Evolutionary conservation across 2,888 invertebrate species (phyloP).

Genomic region (Drosophila macrospina): DNA sequence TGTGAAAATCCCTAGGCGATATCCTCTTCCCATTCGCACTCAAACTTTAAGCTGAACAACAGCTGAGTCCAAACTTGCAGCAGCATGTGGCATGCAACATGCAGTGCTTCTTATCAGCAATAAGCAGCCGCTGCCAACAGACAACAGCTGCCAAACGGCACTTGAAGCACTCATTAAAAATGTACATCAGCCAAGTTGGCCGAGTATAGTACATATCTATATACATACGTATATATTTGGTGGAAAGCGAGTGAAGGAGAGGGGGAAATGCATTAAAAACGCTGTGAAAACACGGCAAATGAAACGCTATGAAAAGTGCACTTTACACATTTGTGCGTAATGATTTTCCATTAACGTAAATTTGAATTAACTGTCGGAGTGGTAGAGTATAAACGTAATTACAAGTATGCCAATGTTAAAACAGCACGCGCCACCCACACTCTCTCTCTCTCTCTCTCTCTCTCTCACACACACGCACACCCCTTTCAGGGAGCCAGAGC

Average conservation of each 20-base stretch:
- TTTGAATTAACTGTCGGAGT: slow-evolving; percentile 74
- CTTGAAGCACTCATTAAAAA: slow-evolving; percentile 80
- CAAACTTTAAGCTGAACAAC: slow-evolving; percentile 23
- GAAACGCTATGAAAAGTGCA: slow-evolving; percentile 67
- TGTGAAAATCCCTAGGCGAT: neutral
- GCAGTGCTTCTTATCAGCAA: slow-evolving; percentile 66
- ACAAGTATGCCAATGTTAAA: slow-evolving; percentile 69
- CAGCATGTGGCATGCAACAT: slow-evolving; percentile 21
- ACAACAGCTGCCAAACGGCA: slow-evolving; percentile 57
- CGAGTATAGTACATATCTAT: neutral
- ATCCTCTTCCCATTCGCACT: neutral
- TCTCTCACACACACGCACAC: neutral
- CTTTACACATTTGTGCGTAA: slow-evolving; percentile 81
- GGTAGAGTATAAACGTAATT: slow-evolving; percentile 63
- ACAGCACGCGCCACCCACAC: slow-evolving; percentile 55
- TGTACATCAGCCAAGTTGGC: slow-evolving; percentile 47
- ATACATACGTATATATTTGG: neutral
- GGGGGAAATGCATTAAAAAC: slow-evolving; percentile 66
- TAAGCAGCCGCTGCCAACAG: slow-evolving; percentile 43
- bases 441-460: too few relatives aligned
- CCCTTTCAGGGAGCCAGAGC: slow-evolving; percentile 3
- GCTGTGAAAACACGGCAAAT: slow-evolving; percentile 26
- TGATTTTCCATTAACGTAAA: slow-evolving; percentile 82
- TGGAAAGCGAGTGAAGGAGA: neutral
- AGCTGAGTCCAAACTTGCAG: slow-evolving; percentile 20